Conservation (phyloP, 1,140 invertebrate species). For the Zaprionus lachaisei region DNA sequence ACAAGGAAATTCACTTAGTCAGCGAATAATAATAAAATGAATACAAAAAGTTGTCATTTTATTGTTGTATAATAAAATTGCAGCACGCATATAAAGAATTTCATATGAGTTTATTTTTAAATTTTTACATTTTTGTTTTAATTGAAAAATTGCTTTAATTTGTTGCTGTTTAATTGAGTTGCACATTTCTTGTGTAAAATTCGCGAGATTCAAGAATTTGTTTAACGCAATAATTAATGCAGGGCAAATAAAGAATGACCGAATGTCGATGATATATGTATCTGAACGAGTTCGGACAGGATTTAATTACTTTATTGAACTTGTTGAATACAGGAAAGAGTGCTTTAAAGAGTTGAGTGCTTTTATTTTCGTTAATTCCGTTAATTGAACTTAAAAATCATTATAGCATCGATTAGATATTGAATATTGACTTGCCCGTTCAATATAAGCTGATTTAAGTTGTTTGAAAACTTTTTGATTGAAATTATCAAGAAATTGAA, state of each 20-base stretch:
- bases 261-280: not conserved
- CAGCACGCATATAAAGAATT: not conserved
- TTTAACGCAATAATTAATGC: not conserved
- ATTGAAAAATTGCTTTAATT: not conserved
- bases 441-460: too few species aligned
- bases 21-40: not conserved
- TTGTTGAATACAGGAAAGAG: too few species aligned
- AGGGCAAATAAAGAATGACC: not conserved
- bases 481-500: too few species aligned
- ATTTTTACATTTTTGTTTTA: not conserved
- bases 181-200: not conserved
- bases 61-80: not conserved
- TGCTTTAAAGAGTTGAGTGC: too few species aligned
- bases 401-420: too few species aligned
- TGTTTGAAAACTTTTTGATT: too few species aligned
- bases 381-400: too few species aligned
- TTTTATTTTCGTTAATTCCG: too few species aligned
- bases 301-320: not conserved
- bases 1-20: slow-evolving; percentile 8
- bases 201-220: not conserved
- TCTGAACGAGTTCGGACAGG: not conserved
- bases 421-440: too few species aligned
- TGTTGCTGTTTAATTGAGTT: not conserved
- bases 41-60: not conserved
- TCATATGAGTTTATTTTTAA: not conserved